Percentiles rank a stretch among this genome's conserved stretches.
phyloP scores from a whole-genome alignment of 2,888 invertebrate genomes.

The Oasisia sp. region DNA sequence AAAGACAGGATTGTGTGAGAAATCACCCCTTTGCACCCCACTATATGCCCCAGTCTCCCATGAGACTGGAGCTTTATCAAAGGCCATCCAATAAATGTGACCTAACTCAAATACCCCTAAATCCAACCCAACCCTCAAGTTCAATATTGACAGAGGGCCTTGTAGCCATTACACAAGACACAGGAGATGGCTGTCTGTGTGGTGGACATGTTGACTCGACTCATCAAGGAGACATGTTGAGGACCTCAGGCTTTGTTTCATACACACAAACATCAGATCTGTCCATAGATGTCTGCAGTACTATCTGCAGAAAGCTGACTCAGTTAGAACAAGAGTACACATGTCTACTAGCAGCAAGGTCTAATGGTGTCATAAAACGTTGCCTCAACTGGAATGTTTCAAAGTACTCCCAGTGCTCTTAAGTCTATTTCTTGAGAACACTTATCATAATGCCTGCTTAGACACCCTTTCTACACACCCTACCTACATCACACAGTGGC shows the following conservation, averaged over 20 bases:
- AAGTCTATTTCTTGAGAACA: not conserved
- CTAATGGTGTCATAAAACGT: not conserved
- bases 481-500: not conserved
- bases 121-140: not conserved
- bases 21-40: not conserved
- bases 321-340: not conserved
- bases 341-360: not conserved
- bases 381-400: not conserved
- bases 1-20: not conserved
- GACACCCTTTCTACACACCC: not conserved
- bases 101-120: not conserved
- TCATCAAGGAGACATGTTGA: not conserved
- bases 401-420: not conserved
- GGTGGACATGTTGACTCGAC: not conserved
- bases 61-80: not conserved
- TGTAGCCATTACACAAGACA: not conserved
- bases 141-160: not conserved
- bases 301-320: not conserved
- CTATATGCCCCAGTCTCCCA: not conserved
- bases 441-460: not conserved
- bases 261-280: not conserved
- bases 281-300: not conserved
- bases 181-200: not conserved
- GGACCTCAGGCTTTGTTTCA: not conserved
- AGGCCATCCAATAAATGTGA: not conserved